These are phyloP conservation scores for Apostichopus parvimensis DNA, from an alignment of 35 echinoderm and acorn worm genomes.

Conservation along the genomic window DNA sequence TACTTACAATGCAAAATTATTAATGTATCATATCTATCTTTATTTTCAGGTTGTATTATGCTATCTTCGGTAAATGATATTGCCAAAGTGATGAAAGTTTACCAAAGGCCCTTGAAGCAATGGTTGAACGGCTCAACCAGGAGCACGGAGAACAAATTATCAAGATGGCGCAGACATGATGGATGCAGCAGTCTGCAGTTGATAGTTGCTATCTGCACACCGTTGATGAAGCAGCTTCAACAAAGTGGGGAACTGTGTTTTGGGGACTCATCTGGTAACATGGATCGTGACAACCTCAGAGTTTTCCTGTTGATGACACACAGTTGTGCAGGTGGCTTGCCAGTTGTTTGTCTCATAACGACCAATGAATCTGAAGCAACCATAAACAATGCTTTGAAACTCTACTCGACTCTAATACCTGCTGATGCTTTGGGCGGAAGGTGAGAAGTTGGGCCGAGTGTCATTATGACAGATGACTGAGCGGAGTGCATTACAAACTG, in stretches of 20 bases:
- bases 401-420: slow-evolving; percentile 40
- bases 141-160: no score
- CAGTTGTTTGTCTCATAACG: slow-evolving; percentile 71
- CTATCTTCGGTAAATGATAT: no score
- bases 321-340: slow-evolving; percentile 64
- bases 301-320: slow-evolving; percentile 77
- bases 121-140: no score
- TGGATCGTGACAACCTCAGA: slow-evolving; percentile 52
- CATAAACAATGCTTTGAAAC: slow-evolving; percentile 43
- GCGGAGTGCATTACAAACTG: slow-evolving; percentile 31
- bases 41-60: no score
- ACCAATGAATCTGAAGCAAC: slow-evolving; percentile 49
- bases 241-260: slow-evolving; percentile 67
- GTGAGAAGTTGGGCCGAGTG: slow-evolving; percentile 40
- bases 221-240: background rate
- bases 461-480: slow-evolving; percentile 89
- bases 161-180: no score
- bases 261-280: slow-evolving; percentile 63
- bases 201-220: no score
- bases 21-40: no score
- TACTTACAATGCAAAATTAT: no score
- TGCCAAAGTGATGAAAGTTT: no score
- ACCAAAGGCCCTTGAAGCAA: no score
- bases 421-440: slow-evolving; percentile 58
- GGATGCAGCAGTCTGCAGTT: no score